Base-by-base conservation (phyloP, 2,888 invertebrate species). In the Papilio protenor region DNA sequence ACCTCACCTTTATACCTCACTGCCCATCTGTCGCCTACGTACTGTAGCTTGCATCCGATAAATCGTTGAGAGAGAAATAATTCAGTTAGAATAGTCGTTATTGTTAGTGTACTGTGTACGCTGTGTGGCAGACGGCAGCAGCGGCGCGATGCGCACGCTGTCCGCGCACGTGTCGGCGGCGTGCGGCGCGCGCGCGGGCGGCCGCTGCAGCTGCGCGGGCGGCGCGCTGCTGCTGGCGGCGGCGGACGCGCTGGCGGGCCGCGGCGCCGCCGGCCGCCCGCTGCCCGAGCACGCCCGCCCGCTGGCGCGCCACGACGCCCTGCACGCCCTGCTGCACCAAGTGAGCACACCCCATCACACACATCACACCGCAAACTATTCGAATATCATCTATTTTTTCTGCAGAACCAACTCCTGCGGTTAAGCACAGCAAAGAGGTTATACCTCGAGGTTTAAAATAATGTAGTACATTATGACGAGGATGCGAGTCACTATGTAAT, bases 161-260 rank as follows among this genome's bases (percentile, higher is more conserved):
- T 88, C 95, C 79, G 92, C 94, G 69, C 89, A 95, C 83, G 91
- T 96, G 81, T 90, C 91, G 78, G 76, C 66, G 59, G 59, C 80
- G 78, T 80, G 86, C 81, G 76, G 76, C 49, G 77, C 73, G 70
- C 79, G 79, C 40, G 79, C 61, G 66, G 82, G 70, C 59, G 83
- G 79, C 27, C 77, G 11, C 79, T 90, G 90, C 85, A 33, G 55
- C 61, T 96, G 88, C 84, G 95, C 97, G 73, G 97, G 97, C 78
- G 96, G 96, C 86, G 97, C 97, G 87, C 92, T 97, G 64, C 94
- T 97, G 81, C 96, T 97, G 80, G 97, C 96, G 87, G 95, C 97
- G 78, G 97, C 96, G 81, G 97, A 97, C 89, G 97, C 97, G 89
- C 94, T 97, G 82, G 96, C 96, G 78, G 97, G 97, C 3, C 94